A percentile compares a stretch with the other conserved stretches of the same genome.
phyloP scores from a whole-genome alignment of 2,888 invertebrate species.

The Brachyopa scutellaris region DNA sequence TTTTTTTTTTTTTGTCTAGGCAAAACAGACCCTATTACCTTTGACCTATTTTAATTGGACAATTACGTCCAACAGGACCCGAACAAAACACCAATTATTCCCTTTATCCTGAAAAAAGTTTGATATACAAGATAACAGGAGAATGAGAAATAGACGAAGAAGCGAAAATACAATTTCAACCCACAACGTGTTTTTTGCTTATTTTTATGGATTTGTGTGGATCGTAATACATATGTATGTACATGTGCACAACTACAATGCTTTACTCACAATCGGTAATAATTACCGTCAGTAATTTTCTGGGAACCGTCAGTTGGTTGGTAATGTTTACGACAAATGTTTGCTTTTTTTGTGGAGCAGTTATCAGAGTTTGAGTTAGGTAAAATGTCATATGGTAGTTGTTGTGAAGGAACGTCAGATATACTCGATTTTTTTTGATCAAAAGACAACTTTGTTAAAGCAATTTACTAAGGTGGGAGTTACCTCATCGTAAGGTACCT shows the following conservation, averaged over 20 bases:
- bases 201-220: neutral
- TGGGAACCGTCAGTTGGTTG: constrained; percentile 47
- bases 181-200: neutral
- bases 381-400: too few species aligned
- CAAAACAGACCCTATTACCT: constrained; percentile 21
- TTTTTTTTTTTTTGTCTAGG: neutral
- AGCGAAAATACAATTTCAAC: constrained; percentile 1
- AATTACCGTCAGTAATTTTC: constrained; percentile 44
- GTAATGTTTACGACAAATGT: constrained; percentile 21
- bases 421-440: too few species aligned
- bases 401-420: too few species aligned
- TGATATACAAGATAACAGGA: constrained; percentile 17
- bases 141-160: too few species aligned
- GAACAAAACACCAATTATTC: constrained; percentile 17
- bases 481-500: too few species aligned
- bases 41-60: constrained; percentile 41
- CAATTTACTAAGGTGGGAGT: too few species aligned
- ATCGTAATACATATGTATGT: too few species aligned
- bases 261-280: constrained; percentile 39
- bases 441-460: too few species aligned
- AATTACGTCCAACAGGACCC: constrained; percentile 22
- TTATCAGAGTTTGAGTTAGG: neutral
- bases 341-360: neutral
- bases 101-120: constrained; percentile 1
- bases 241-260: too few species aligned